Evolutionary conservation across 2,797 vertebrate species (phyloP), one percentile per base, ranked within the genome.

Genomic region (Spinus pinus): DNA sequence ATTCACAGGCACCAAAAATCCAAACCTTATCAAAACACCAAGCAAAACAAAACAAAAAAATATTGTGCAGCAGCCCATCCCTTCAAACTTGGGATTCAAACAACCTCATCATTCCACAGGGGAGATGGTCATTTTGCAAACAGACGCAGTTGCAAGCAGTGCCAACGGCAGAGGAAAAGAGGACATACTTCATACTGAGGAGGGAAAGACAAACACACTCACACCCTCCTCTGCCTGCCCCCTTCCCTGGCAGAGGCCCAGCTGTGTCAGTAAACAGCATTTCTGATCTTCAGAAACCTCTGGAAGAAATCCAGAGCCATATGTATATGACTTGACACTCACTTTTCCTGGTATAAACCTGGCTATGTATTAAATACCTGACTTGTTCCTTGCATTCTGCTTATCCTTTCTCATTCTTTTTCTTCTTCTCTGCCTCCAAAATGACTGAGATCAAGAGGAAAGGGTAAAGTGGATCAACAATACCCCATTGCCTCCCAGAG

Each of bases 191-290:
- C 93, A 94, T 81, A 42, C 51, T 33, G 60, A 88, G 90, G 92
- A 97, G 86, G 71, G 67, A 96, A 97, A 97, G 81, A 72, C 85
- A 97, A 97, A 97, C 93, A 96, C 90, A 89, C 89, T 87, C 47
- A 30, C 39, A 3, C 53, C 72, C 81, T 81, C 61, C 60, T 64
- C 73, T 44, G 80, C 62, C 78, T 90, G 54, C 75, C 79, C 51
- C 50, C 62, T 86, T 90, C 58, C 47, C 66, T 65, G 89, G 93
- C 94, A 93, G 51, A 33, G 14, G 73, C 75, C 91, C 97, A 96
- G 92, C 93, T 95, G 77, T 95, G 79, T 92, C 85, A 91, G 71
- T 60, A 78, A 97, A 92, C 94, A 95, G 81, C 93, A 87, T 82
- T 94, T 73, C 91, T 39, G 49, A 64, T 92, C 87, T 91, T 83